Conservation (phyloP, 2,888 invertebrate species). For the Bimastos eiseni region DNA sequence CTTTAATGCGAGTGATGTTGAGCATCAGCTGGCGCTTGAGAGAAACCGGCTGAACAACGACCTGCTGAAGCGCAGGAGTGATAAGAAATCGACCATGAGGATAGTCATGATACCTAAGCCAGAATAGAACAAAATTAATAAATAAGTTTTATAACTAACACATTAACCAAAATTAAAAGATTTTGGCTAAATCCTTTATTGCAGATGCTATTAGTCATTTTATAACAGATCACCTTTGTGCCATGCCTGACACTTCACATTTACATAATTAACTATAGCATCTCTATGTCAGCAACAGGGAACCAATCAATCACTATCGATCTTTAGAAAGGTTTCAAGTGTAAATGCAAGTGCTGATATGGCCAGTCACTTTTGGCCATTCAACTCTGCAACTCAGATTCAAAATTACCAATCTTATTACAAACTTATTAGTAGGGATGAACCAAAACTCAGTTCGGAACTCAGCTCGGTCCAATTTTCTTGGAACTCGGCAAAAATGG, state of each 20-base stretch:
- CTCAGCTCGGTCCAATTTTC: too few relatives aligned
- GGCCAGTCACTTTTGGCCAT: too few relatives aligned
- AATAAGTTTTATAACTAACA: not conserved
- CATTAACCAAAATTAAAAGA: not conserved
- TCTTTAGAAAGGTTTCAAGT: too few relatives aligned
- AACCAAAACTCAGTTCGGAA: too few relatives aligned
- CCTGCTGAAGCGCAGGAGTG: constrained; percentile 37
- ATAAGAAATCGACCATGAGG: constrained; percentile 58
- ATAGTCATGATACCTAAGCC: constrained; percentile 56
- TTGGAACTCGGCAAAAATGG: too few relatives aligned
- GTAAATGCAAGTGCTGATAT: too few relatives aligned
- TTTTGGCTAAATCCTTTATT: not conserved
- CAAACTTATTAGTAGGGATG: too few relatives aligned
- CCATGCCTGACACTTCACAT: not conserved
- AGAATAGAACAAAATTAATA: not conserved
- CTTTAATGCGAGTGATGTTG: constrained; percentile 53
- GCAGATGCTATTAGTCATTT: too few relatives aligned
- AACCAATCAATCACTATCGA: not conserved
- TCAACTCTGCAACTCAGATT: too few relatives aligned
- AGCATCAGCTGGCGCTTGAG: constrained; percentile 50
- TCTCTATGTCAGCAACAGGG: not conserved
- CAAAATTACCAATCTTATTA: too few relatives aligned
- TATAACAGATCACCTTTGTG: not conserved
- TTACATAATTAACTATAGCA: too few relatives aligned
- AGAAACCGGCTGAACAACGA: constrained; percentile 48